Evolutionary conservation across 2,888 invertebrate species (phyloP).

Genomic region (Tortrix viridana): DNA sequence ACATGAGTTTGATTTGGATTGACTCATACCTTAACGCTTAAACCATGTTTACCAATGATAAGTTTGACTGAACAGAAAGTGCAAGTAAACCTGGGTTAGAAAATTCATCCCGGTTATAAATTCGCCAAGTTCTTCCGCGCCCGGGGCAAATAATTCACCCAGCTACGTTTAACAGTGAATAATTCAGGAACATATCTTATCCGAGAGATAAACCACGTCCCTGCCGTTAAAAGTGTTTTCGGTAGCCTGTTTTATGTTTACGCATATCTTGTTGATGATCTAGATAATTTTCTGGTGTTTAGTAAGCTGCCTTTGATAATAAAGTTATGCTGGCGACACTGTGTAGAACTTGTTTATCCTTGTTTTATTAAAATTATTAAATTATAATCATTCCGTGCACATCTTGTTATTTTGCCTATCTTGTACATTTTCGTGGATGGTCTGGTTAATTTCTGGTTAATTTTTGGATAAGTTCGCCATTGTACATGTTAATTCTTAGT

Average conservation of each 20-base stretch:
- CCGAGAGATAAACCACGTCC: slow-evolving; percentile 35
- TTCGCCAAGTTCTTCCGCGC: slow-evolving; percentile 31
- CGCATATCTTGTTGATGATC: slow-evolving; percentile 18
- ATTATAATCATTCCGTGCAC: no score
- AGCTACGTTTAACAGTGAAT: slow-evolving; percentile 37
- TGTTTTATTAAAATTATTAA: no score
- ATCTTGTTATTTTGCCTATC: no score
- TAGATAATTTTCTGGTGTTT: background rate
- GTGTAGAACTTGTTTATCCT: no score
- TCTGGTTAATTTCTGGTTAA: no score
- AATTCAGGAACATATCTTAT: slow-evolving; percentile 37
- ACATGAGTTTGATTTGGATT: no score
- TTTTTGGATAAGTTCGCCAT: no score
- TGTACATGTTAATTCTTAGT: no score
- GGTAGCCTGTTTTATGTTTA: slow-evolving; percentile 23
- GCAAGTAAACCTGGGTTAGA: slow-evolving; percentile 16
- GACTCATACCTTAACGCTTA: no score
- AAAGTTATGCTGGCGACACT: background rate
- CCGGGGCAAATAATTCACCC: slow-evolving; percentile 36
- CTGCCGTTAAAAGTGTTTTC: slow-evolving; percentile 32
- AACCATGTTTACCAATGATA: no score
- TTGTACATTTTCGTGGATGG: no score
- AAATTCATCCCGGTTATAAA: slow-evolving; percentile 25
- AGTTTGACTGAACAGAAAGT: no score
- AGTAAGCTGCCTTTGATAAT: background rate